Conservation (phyloP, 2,888 invertebrate species). For the Bugula neritina region DNA sequence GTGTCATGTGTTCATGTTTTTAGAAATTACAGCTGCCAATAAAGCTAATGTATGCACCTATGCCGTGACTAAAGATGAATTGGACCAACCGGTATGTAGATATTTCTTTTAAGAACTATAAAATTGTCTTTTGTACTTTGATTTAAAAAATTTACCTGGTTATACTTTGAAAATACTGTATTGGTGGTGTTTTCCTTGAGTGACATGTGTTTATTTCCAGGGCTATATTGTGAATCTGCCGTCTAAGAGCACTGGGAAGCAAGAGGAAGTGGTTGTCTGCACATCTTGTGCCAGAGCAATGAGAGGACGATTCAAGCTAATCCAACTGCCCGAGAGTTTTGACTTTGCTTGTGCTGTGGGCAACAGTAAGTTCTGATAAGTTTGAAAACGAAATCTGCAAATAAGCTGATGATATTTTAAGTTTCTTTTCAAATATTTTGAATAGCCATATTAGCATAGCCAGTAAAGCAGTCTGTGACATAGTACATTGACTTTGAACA, state of each 20-base stretch:
- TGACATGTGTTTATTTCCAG: too few relatives aligned
- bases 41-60: slow-evolving; percentile 51
- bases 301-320: slow-evolving; percentile 47
- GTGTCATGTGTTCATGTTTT: too few relatives aligned
- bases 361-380: slow-evolving; percentile 45
- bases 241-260: slow-evolving; percentile 25
- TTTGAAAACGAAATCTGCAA: too few relatives aligned
- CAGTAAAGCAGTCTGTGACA: too few relatives aligned
- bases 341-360: slow-evolving; percentile 52
- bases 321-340: slow-evolving; percentile 38
- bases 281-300: slow-evolving; percentile 51
- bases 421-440: too few relatives aligned
- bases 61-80: slow-evolving; percentile 43
- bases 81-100: slow-evolving; percentile 51
- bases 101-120: too few relatives aligned
- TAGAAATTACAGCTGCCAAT: slow-evolving; percentile 52
- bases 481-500: too few relatives aligned
- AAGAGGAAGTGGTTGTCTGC: slow-evolving; percentile 39
- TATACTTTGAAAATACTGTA: neutral
- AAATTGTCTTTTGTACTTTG: too few relatives aligned
- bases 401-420: too few relatives aligned
- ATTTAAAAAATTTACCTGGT: too few relatives aligned
- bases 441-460: too few relatives aligned
- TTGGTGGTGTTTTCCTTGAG: neutral
- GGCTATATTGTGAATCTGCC: slow-evolving; percentile 40